Evolutionary conservation across 2,888 invertebrate species (phyloP), one percentile per base, ranked within the genome.

Genomic region (Thymelicus sylvestris): DNA sequence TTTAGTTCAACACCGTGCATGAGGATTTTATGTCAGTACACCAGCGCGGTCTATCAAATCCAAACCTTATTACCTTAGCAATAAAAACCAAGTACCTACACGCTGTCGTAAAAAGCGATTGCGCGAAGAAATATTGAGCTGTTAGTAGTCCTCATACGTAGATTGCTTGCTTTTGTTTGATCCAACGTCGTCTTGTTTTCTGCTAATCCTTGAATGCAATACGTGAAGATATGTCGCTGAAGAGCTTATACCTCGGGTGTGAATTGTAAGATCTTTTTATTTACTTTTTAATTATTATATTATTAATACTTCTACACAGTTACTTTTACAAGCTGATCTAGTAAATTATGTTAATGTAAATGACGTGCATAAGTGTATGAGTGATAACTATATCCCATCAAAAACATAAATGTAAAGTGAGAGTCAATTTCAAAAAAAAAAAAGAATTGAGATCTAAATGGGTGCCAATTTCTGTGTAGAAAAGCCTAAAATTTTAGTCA

Each of bases 1-100:
- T 74, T 67, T 67, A 67, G 61, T 61, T 67, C 50, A 67, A 50
- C 67, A 61, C 61, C 41, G 41, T 60, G 48, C 38, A 48, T 15
- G 15, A 24, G 12, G 38, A 39, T 66, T 57, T 57, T 31, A n/a
- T 59, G 31, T 59, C 31, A 41, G 12, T 24, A 48, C 7, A 10
- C 38, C 66, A 8, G 38, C 0, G 10, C 1, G 2, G 2, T 47
- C 57, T 31, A 15, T 24, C 38, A 7, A 60, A 19, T 50, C 7
- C 13, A 48, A 19, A 60, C 66, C 19, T 47, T 66, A 66, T 13
- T 38, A 1, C 39, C 15, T 13, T 38, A 50, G 24, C 7, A 60
- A 50, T 60, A 59, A 31, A 13, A 44, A 47, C 31, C 24, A 13
- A 55, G 6, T 55, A 39, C 55, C 12, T 55, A 39, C 55, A 24